Base-by-base conservation (phyloP, 2,797 vertebrate genomes). In the Heliangelus exortis region DNA sequence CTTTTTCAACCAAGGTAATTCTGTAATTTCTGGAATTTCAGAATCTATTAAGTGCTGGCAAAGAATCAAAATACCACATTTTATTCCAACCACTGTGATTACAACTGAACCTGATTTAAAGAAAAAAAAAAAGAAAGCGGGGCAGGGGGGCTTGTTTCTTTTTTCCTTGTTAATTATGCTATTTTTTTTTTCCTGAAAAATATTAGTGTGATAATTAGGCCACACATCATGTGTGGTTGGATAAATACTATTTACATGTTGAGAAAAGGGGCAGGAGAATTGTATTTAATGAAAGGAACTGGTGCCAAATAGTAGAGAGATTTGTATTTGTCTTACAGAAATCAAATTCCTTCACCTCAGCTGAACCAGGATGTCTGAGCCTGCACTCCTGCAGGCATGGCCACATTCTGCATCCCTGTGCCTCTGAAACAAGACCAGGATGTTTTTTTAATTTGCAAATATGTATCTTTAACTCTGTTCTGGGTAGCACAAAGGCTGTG, bases 151-250 rank as follows among this genome's bases (percentile, higher is more conserved):
- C 10, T 84, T 34, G 28, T 93, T 95, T 88, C 76, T 87, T 93
- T 53, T 59, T 72, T 93, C 48, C 66, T 53, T 81, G 58, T 94
- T 96, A 95, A 96, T 96, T 87, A 59, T 82, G 31, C 66, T 72
- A 6, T 47, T 84, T 87, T 55, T 73, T 73, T 45, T 81, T 72
- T 83, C 47, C 19, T 57, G 43, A 78, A 95, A 95, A 94, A 90
- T 85, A 87, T 86, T 65, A 91, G 95, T 84, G 57, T 92, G 84
- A 92, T 81, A 91, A 95, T 82, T 92, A 92, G 92, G 75, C 94
- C 93, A 88, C 73, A 66, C 79, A 87, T 85, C 73, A 83, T 92
- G 80, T 76, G 89, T 84, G 63, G 54, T 81, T 95, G 57, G 36
- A 54, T 92, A 94, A 84, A 95, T 92, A 74, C 50, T 91, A 85